Conservation (phyloP, 2,797 vertebrate genomes). For the Rhyacichthys aspro region DNA sequence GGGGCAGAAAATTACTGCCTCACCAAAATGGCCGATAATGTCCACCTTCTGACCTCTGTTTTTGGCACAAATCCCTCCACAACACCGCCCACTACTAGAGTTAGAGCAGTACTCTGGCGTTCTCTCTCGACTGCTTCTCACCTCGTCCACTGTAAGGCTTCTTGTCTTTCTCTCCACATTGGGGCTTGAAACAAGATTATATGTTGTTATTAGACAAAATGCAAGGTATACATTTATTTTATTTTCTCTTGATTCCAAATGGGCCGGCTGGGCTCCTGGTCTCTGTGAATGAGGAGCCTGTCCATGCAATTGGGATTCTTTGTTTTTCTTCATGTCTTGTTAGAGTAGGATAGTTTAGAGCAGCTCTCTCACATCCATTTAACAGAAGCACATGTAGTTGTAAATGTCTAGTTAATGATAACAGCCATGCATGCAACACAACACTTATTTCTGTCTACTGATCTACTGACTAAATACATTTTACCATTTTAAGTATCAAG, state of each 20-base stretch:
- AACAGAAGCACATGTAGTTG: conserved; percentile 5
- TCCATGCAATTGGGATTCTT: conserved; percentile 79
- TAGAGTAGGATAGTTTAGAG: conserved; percentile 26
- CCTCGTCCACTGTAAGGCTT: conserved; percentile 86
- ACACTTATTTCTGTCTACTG: conserved; percentile 26
- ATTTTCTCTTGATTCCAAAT: conserved; percentile 64
- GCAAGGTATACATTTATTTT: conserved; percentile 54
- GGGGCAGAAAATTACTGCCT: conserved; percentile 88
- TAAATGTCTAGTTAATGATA: conserved; percentile 32
- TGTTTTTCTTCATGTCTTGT: conserved; percentile 39
- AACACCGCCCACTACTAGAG: conserved; percentile 75
- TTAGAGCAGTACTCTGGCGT: conserved; percentile 84
- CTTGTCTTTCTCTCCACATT: conserved; percentile 81
- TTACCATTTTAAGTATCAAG: conserved; percentile 8
- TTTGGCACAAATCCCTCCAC: conserved; percentile 84
- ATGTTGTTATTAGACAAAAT: conserved; percentile 59
- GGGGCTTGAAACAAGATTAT: conserved; percentile 83
- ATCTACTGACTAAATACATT: conserved; percentile 8
- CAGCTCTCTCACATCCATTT: conserved; percentile 13
- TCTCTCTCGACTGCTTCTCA: conserved; percentile 87
- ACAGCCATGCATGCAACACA: conserved; percentile 38
- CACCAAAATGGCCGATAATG: conserved; percentile 94
- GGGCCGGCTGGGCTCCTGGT: conserved; percentile 75
- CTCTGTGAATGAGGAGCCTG: conserved; percentile 79
- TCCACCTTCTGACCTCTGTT: conserved; percentile 88